Evolutionary conservation across 2,113 vertebrate genomes (phyloP).

Genomic region (Lophotis ruficrista): DNA sequence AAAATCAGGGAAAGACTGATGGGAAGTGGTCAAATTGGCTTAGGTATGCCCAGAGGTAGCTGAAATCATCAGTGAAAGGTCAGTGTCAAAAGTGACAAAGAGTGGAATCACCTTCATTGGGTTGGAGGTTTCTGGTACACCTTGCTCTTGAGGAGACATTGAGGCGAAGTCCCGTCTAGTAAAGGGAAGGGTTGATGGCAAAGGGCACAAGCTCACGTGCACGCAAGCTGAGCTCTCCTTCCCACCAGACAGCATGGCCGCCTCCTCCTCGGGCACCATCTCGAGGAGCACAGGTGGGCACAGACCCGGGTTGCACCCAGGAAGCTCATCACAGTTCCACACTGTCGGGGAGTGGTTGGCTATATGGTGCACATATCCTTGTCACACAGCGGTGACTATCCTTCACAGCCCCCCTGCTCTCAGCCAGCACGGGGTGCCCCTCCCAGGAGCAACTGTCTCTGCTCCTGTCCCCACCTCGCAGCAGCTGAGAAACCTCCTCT

Average conservation of each 20-base stretch:
- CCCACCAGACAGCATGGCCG: accelerated
- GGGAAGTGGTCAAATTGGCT: neutral
- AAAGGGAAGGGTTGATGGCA: neutral
- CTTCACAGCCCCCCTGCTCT: neutral
- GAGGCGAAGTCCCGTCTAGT: accelerated
- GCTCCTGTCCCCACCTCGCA: neutral
- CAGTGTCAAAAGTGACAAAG: neutral
- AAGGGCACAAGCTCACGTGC: neutral
- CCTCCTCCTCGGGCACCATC: accelerated
- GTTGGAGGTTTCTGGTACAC: neutral
- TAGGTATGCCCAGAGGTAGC: neutral
- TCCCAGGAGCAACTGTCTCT: neutral
- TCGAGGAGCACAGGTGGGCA: neutral
- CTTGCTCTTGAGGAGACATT: neutral
- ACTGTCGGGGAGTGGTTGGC: neutral
- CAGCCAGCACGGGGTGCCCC: neutral
- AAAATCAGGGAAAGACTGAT: neutral
- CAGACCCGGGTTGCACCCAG: accelerated
- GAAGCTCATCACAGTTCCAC: neutral
- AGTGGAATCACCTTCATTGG: neutral
- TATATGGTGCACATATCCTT: neutral
- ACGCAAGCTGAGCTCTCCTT: accelerated
- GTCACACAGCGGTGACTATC: neutral
- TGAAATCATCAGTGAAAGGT: neutral
- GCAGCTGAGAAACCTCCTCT: neutral